Evolutionary conservation across 2,888 invertebrate species (phyloP), one percentile per base, ranked within the genome.

Genomic region (Catocala fraxini): DNA sequence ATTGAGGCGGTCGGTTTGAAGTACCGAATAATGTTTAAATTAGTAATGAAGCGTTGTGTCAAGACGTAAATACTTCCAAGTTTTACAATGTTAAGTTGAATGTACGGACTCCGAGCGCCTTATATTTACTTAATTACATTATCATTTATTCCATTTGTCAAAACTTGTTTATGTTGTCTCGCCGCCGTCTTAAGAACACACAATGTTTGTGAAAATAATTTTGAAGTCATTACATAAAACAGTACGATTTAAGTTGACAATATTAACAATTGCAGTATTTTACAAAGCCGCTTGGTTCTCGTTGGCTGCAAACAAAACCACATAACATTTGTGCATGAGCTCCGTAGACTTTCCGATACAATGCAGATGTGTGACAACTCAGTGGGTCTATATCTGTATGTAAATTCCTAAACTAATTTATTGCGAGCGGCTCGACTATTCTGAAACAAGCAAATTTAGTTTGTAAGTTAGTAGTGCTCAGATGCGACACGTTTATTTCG

Each of bases 21-120:
- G 65, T 73, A 66, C 75, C 76, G 76, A 81, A 83, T 84, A 80
- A 82, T 82, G 78, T 77, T 82, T 82, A 79, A 81, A 84, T 85
- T 79, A 79, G 69, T 83, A 79, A 84, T 79, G 70, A 80, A 76
- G 65, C 73, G 70, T 67, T 66, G 65, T 68, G 64, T 73, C 59
- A 65, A 63, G 67, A 70, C 63, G 65, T 67, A 47, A 58, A 47
- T 46, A n/a, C 41, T 6, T 49, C 41, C 25, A 48, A 42, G 46
- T 6, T 10, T 54, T 35, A 6, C 33, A 15, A 46, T 54, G 13
- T 54, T 10, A 13, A 43, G 34, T 45, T 46, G 11, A 54, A 51
- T 12, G 13, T 45, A 45, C 54, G 12, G 3, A 34, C 12, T 0
- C 34, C 6, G 4, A 15, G 15, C 33, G 13, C 35, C 13, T 34